Evolutionary conservation across 2,113 vertebrate genomes (phyloP).

Genomic region (Epinephelus cyanopodus): DNA sequence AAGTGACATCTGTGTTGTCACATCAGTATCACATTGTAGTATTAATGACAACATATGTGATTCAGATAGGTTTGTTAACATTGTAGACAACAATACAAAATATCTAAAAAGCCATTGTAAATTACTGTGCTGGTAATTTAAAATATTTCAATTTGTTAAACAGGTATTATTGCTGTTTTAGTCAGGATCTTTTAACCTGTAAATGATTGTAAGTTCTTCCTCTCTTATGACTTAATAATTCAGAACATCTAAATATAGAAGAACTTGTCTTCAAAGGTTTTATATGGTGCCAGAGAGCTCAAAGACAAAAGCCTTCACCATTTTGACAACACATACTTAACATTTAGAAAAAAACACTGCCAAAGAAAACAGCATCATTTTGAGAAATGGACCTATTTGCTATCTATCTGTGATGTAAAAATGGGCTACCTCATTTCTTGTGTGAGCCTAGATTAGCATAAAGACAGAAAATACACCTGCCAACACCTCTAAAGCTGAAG

Average conservation of each 20-base stretch:
- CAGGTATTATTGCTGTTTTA: not conserved
- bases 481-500: not conserved
- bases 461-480: not conserved
- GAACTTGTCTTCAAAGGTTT: not conserved
- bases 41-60: not conserved
- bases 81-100: not conserved
- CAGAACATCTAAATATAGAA: constrained; percentile 8
- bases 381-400: not conserved
- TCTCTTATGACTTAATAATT: constrained; percentile 6
- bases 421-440: not conserved
- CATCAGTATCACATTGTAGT: constrained; percentile 1
- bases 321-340: not conserved
- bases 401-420: not conserved
- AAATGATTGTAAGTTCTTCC: not conserved
- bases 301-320: not conserved
- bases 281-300: not conserved
- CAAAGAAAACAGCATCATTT: not conserved
- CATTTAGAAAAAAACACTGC: not conserved
- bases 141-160: not conserved
- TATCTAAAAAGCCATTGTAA: not conserved
- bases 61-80: not conserved
- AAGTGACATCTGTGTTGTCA: no score
- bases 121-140: not conserved
- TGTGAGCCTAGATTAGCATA: not conserved
- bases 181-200: not conserved